phyloP scores from a whole-genome alignment of 2,113 vertebrate species.

The Chrysochloris asiatica region DNA sequence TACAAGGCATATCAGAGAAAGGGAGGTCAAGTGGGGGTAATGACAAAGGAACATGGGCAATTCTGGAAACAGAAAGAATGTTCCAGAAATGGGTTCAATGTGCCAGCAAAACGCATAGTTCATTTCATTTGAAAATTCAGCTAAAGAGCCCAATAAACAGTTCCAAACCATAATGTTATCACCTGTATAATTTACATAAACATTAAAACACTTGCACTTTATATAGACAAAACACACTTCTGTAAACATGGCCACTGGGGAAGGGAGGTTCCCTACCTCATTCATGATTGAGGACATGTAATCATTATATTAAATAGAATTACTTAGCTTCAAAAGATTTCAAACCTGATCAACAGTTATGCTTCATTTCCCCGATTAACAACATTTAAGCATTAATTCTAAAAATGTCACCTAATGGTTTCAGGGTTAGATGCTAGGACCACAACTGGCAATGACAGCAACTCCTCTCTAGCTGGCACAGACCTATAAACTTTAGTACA shows the following conservation, averaged over 20 bases:
- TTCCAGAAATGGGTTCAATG: constrained; percentile 72
- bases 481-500: constrained; percentile 87
- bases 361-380: constrained; percentile 60
- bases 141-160: constrained; percentile 78
- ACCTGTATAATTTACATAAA: constrained; percentile 74
- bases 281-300: constrained; percentile 57
- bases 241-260: constrained; percentile 75
- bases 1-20: constrained; percentile 67
- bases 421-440: constrained; percentile 81
- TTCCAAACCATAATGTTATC: constrained; percentile 75
- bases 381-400: constrained; percentile 79
- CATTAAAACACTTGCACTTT: constrained; percentile 70
- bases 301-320: constrained; percentile 63
- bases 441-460: constrained; percentile 83
- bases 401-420: constrained; percentile 79
- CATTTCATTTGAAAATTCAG: constrained; percentile 73
- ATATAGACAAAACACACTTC: constrained; percentile 46
- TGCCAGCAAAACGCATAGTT: constrained; percentile 76
- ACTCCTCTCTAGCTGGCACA: constrained; percentile 85
- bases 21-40: constrained; percentile 49
- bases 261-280: constrained; percentile 55
- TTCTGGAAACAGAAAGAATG: constrained; percentile 71
- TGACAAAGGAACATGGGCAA: constrained; percentile 60
- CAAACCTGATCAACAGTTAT: constrained; percentile 67
- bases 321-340: constrained; percentile 59